phyloP scores from a whole-genome alignment of 2,797 vertebrate genomes.

The Streptopelia turtur region DNA sequence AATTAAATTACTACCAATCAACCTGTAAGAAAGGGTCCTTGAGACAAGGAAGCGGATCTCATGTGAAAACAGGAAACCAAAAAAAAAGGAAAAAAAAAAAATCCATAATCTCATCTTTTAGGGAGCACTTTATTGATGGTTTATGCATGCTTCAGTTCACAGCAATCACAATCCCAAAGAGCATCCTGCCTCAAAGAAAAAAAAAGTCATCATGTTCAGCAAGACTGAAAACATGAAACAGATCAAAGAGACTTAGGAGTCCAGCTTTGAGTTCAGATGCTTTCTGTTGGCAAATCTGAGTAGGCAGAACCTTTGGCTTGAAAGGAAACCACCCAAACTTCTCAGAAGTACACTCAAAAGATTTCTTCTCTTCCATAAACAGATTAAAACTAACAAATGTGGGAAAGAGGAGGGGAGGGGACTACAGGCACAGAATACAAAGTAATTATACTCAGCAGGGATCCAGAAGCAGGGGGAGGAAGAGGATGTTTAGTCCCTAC shows the following conservation, averaged over 20 bases:
- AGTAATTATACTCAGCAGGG: slow-evolving; percentile 29
- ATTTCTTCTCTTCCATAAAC: background rate
- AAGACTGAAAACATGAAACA: background rate
- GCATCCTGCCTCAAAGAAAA: background rate
- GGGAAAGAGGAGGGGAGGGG: background rate
- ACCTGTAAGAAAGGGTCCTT: background rate
- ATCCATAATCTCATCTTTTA: background rate
- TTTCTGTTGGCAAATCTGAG: background rate
- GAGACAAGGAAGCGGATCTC: background rate
- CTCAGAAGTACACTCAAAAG: background rate
- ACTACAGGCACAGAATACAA: background rate
- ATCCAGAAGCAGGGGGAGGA: background rate
- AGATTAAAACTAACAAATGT: slow-evolving; percentile 11
- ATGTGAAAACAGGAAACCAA: background rate
- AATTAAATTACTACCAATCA: background rate
- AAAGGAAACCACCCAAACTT: background rate
- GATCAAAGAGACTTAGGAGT: background rate
- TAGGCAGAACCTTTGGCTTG: background rate
- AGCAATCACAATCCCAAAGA: background rate
- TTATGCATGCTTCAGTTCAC: background rate
- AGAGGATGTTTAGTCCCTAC: slow-evolving; percentile 55
- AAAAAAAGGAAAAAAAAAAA: background rate
- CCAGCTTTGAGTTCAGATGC: background rate
- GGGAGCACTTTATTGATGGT: background rate
- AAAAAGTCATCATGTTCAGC: background rate